Evolutionary conservation across 53 echinoderm and acorn worm genomes (phyloP).

Genomic region (Apostichopus leukothele): DNA sequence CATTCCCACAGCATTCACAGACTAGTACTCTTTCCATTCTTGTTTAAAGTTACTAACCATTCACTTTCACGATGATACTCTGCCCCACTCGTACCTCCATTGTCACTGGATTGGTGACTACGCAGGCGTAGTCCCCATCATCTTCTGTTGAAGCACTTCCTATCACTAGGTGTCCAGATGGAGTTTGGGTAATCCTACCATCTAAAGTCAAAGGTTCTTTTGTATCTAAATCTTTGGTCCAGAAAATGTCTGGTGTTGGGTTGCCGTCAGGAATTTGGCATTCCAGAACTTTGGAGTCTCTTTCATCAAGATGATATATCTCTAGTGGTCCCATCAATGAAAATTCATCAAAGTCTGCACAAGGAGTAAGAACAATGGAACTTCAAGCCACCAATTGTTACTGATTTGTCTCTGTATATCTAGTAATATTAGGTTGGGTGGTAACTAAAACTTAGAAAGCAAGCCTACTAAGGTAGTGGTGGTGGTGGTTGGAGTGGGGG

Average conservation of each 20-base stretch:
- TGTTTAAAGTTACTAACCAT: conserved; percentile 7
- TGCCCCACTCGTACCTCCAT: not conserved
- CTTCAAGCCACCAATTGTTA: no score
- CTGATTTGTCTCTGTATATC: no score
- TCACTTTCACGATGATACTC: conserved; percentile 9
- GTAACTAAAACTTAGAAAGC: no score
- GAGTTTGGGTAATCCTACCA: conserved; percentile 18
- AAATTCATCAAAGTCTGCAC: conserved; percentile 3
- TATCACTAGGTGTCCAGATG: conserved; percentile 22
- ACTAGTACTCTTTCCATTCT: no score
- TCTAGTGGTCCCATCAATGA: conserved; percentile 15
- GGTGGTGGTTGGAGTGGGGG: not conserved
- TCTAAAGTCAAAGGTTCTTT: conserved; percentile 9
- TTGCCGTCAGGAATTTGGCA: conserved; percentile 19
- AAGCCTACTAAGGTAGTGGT: not conserved
- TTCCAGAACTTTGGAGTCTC: not conserved
- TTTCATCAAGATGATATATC: conserved; percentile 7
- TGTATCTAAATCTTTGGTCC: not conserved
- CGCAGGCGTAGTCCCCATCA: conserved; percentile 23
- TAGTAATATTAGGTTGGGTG: no score
- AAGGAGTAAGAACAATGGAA: no score
- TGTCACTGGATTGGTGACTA: not conserved
- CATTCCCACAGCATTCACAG: no score
- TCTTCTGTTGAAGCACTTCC: not conserved
- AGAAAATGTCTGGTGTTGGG: conserved; percentile 10